Conservation (phyloP, 2,888 invertebrate genomes). For the Lottia gigantea region DNA sequence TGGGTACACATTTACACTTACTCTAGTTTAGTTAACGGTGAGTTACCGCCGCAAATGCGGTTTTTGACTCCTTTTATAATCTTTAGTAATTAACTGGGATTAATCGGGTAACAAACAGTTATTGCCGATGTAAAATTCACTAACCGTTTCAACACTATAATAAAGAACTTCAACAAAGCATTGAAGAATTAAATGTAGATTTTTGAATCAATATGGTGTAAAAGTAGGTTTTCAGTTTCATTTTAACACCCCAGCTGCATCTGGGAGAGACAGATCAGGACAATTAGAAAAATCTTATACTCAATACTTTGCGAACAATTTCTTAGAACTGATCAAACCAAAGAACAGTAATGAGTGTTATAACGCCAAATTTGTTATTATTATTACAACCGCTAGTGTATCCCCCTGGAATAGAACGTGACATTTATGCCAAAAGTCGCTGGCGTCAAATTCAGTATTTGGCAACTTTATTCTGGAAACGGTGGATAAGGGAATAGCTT, state of each 20-base stretch:
- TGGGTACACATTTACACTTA: too few species aligned
- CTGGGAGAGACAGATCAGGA: slow-evolving; percentile 23
- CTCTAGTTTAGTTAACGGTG: too few species aligned
- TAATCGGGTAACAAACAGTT: too few species aligned
- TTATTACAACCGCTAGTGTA: slow-evolving; percentile 12
- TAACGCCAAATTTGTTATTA: slow-evolving; percentile 32
- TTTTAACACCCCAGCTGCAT: slow-evolving; percentile 20
- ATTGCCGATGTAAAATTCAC: too few species aligned
- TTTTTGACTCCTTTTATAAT: too few species aligned
- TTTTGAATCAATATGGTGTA: not conserved
- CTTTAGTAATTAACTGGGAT: too few species aligned
- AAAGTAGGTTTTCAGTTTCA: slow-evolving; percentile 3
- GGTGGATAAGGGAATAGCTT: slow-evolving; percentile 19
- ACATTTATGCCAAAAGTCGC: slow-evolving; percentile 5
- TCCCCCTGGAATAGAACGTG: slow-evolving; percentile 12
- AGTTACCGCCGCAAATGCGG: too few species aligned
- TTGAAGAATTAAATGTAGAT: slow-evolving; percentile 10
- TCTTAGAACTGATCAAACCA: not conserved
- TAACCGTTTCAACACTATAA: too few species aligned
- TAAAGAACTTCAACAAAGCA: slow-evolving; percentile 19
- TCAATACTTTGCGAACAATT: slow-evolving; percentile 21
- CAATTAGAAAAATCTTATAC: slow-evolving; percentile 15
- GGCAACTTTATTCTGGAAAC: slow-evolving; percentile 25
- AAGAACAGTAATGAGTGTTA: slow-evolving; percentile 18
- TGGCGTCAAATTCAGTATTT: slow-evolving; percentile 6